A percentile compares a stretch with the other conserved stretches of the same genome.
phyloP scores from a whole-genome alignment of 2,113 vertebrate genomes.

The Cyprinodon variegatus region DNA sequence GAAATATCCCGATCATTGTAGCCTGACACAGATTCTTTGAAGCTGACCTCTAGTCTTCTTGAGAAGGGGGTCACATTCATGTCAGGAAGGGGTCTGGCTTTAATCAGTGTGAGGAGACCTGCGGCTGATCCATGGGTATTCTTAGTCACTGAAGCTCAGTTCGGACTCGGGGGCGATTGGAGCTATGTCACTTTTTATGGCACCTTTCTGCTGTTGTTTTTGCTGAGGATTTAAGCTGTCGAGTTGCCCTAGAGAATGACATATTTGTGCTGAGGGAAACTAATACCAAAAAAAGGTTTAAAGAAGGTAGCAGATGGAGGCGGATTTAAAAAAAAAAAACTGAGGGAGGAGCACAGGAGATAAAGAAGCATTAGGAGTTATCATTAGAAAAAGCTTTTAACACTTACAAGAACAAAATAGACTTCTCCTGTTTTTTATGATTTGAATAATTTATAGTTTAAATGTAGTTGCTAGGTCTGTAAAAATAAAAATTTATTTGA shows the following conservation, averaged over 20 bases:
- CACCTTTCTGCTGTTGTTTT: neutral
- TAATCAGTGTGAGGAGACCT: constrained; percentile 29
- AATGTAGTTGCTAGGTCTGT: neutral
- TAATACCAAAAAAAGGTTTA: constrained; percentile 33
- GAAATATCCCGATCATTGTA: constrained; percentile 1
- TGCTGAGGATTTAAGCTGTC: constrained; percentile 14
- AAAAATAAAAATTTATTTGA: constrained; percentile 10
- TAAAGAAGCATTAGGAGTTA: constrained; percentile 13
- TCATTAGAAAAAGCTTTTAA: neutral
- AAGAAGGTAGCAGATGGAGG: constrained; percentile 4
- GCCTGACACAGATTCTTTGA: constrained; percentile 46
- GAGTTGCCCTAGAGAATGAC: constrained; percentile 26
- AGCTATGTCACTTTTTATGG: neutral
- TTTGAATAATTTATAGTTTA: neutral
- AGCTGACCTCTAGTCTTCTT: constrained; percentile 50
- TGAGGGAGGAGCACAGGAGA: constrained; percentile 13
- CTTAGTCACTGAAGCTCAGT: constrained; percentile 12
- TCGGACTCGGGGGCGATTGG: constrained; percentile 6
- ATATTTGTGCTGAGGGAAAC: constrained; percentile 39
- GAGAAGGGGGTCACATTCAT: constrained; percentile 28
- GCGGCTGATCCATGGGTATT: constrained; percentile 15
- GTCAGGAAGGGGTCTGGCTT: constrained; percentile 42
- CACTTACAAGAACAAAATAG: neutral
- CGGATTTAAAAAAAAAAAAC: constrained; percentile 46
- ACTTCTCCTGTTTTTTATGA: neutral